Evolutionary conservation across 2,797 vertebrate genomes (phyloP).

Genomic region (Coregonus ussuriensis): DNA sequence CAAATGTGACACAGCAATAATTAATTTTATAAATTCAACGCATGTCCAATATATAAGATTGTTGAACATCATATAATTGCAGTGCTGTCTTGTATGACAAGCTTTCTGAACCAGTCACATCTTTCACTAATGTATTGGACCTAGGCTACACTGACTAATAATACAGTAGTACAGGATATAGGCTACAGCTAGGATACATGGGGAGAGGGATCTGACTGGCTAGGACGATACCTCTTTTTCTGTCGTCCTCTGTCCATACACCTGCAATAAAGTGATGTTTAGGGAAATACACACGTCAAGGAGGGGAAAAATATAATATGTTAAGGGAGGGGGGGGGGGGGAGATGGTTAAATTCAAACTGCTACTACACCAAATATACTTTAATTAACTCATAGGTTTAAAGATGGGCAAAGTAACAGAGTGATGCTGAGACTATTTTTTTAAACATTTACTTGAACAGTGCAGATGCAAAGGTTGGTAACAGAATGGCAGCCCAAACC

Average conservation of each 20-base stretch:
- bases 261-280: slow-evolving; percentile 47
- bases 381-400: too few species aligned
- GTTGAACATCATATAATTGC: neutral
- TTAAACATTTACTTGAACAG: too few species aligned
- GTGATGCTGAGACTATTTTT: too few species aligned
- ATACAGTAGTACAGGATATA: too few species aligned
- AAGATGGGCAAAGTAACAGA: too few species aligned
- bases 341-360: too few species aligned
- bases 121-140: too few species aligned
- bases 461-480: too few species aligned
- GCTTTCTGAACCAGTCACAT: too few species aligned
- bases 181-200: neutral
- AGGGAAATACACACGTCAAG: neutral
- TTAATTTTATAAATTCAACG: neutral
- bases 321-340: too few species aligned
- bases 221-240: slow-evolving; percentile 67
- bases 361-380: neutral
- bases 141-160: neutral
- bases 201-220: slow-evolving; percentile 4
- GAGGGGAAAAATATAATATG: slow-evolving; percentile 11
- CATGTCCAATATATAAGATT: neutral
- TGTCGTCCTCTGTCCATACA: slow-evolving; percentile 72
- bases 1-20: neutral
- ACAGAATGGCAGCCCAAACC: too few species aligned
- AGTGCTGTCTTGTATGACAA: neutral